Conservation (phyloP, 2,888 invertebrate species). For the Branchipolynoe longqiensis region DNA sequence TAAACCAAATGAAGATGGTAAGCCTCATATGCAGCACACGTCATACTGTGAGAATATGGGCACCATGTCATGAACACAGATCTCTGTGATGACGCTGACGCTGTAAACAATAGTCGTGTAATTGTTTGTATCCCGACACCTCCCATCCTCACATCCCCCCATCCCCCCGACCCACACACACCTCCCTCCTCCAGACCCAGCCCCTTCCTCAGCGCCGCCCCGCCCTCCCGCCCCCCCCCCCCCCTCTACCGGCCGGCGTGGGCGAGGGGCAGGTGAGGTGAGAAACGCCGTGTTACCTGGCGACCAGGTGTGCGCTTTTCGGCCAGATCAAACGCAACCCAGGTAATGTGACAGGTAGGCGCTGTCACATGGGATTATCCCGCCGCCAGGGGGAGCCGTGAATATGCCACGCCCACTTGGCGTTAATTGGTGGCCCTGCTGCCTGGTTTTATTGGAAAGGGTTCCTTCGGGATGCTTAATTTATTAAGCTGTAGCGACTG, state of each 20-base stretch:
- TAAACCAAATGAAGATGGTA: no score
- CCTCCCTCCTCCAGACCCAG: neutral
- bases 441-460: no score
- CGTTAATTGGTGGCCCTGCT: conserved; percentile 47
- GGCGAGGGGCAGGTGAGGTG: conserved; percentile 38
- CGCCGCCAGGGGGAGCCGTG: neutral
- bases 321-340: conserved; percentile 13
- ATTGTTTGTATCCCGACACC: no score
- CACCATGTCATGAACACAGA: no score
- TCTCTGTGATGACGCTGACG: no score
- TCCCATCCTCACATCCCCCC: no score
- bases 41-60: no score
- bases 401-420: conserved; percentile 36
- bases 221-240: neutral
- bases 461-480: no score
- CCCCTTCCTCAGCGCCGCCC: neutral
- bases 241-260: neutral
- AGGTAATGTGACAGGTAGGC: conserved; percentile 28
- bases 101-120: no score
- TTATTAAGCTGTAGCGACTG: no score
- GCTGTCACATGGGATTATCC: conserved; percentile 20
- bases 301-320: neutral
- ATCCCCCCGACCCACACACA: no score
- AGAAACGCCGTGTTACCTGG: conserved; percentile 49
- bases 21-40: no score